Evolutionary conservation across 2,888 invertebrate species (phyloP), one percentile per base, ranked within the genome.

Genomic region (Pandemis heparana): DNA sequence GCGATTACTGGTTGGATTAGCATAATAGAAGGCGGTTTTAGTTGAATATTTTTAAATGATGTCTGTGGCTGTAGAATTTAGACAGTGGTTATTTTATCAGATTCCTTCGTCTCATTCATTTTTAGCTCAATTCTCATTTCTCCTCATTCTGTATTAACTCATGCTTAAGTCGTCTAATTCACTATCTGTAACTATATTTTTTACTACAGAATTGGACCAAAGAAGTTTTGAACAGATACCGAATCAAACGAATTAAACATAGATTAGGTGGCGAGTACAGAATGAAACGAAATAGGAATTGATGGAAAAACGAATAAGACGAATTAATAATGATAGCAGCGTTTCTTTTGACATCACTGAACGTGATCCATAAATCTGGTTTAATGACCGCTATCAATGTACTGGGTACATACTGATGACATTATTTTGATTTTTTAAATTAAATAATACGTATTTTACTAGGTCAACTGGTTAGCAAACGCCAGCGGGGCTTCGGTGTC

Each of bases 391-490:
- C 6, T 48, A 48, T n/a, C 5, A 48, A 4, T 48, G 14, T 32
- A 32, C 23, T 32, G 4, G 3, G 23, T 4, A 32, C 23, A 32
- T 32, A 2, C 7, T 8, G 41, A 12, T 46, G 12, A 46, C 14
- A 5, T 12, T 5, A 51, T 16, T 53, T 18, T 53, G n/a, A 14
- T 59, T 61, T 39, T 61, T 2, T 0, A 46, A 18, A 39, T 41
- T 43, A 16, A 41, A 38, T 23, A 46, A 67, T 53, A 46, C 53
- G 16, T 16, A 66, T 71, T 38, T 51, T 51, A 65, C 59, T 59
- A 39, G 68, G 68, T 73, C 64, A 64, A 73, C 79, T 78, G 78
- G 77, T 83, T 81, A 76, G 81, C 81, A 82, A 83, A 79, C 80
- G 80, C 79, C 82, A 76, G 68, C 71, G 76, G 70, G 46, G 61